phyloP scores from a whole-genome alignment of 2,797 vertebrate species.

The Poecilia wingei region DNA sequence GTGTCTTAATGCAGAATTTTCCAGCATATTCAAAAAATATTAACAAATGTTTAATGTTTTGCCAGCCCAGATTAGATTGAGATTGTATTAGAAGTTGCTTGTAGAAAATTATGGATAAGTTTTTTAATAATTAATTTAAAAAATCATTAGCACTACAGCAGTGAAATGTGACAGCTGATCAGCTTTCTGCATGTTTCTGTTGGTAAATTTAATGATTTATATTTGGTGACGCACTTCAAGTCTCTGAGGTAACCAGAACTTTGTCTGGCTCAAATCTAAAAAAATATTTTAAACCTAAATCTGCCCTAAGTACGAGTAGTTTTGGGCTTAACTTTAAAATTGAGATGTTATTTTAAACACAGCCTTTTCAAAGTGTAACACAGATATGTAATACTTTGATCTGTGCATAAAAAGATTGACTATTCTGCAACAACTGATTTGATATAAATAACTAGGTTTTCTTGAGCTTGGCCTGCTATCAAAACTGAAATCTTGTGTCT shows the following conservation, averaged over 20 bases:
- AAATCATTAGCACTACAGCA: background rate
- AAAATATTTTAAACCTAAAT: background rate
- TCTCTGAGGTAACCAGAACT: background rate
- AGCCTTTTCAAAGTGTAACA: background rate
- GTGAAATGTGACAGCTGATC: background rate
- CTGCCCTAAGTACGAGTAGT: background rate
- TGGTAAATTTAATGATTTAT: background rate
- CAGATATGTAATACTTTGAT: background rate
- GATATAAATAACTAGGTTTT: background rate
- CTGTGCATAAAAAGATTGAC: background rate
- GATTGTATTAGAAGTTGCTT: background rate
- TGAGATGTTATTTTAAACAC: background rate
- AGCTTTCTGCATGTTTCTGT: background rate
- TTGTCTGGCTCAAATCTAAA: background rate
- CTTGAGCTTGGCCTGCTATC: background rate
- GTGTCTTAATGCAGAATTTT: background rate
- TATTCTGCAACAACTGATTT: background rate
- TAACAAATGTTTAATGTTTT: background rate
- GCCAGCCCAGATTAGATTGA: background rate
- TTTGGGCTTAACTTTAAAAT: background rate
- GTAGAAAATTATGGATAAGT: background rate
- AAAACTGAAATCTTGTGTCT: conserved; percentile 1
- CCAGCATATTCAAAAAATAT: background rate
- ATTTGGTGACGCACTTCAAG: background rate
- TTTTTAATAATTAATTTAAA: background rate